Evolutionary conservation across 2,113 vertebrate species (phyloP).

Genomic region (Siniperca chuatsi): DNA sequence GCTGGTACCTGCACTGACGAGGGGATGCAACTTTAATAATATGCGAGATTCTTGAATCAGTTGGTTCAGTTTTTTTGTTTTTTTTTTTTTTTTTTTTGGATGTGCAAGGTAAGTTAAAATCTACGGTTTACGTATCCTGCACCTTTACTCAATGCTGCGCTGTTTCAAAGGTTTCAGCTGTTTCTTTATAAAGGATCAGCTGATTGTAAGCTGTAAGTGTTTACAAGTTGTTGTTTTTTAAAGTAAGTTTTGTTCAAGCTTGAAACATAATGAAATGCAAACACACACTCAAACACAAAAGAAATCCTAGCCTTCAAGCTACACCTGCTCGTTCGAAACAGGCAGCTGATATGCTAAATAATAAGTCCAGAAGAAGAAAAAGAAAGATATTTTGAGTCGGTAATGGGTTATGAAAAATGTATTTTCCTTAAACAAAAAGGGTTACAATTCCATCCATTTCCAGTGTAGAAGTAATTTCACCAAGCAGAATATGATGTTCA

Average conservation of each 20-base stretch:
- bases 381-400: not conserved
- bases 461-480: not conserved
- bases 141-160: not conserved
- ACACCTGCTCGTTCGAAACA: not conserved
- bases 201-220: not conserved
- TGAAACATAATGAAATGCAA: not conserved
- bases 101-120: conserved; percentile 40
- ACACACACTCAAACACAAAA: not conserved
- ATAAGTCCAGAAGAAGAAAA: not conserved
- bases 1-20: not conserved
- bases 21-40: not conserved
- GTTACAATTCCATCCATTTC: not conserved
- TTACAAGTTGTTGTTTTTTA: no score
- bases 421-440: not conserved
- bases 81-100: not conserved
- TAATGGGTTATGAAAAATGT: not conserved
- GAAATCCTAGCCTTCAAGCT: not conserved
- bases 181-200: not conserved
- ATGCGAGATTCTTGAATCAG: not conserved
- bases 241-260: not conserved
- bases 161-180: not conserved
- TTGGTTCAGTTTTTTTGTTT: not conserved
- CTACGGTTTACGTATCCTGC: not conserved
- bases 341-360: not conserved
- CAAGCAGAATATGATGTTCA: not conserved